Percentiles rank a stretch among this genome's conserved stretches.
These are phyloP conservation scores for Peromyscus polionotus DNA, from an alignment of 2,113 vertebrate genomes.

Conservation along the genomic window DNA sequence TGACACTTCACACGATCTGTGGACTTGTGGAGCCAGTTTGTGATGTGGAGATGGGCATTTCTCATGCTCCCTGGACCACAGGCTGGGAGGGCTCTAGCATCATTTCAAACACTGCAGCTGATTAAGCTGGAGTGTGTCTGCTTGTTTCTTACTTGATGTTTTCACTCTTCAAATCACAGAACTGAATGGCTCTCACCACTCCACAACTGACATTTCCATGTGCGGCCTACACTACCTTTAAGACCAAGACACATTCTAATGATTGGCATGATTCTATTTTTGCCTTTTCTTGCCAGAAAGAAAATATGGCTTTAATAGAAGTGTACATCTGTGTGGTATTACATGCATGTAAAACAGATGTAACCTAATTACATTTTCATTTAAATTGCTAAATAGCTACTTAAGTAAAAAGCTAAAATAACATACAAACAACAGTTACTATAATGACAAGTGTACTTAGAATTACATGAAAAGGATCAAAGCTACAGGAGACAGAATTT, in stretches of 20 bases:
- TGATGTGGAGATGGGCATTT: not conserved
- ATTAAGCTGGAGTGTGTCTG: not conserved
- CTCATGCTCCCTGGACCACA: not conserved
- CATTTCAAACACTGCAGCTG: constrained; percentile 23
- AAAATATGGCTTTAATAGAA: constrained; percentile 95
- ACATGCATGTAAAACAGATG: constrained; percentile 98
- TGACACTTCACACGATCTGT: not conserved
- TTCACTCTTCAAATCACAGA: constrained; percentile 72
- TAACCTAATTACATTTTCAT: constrained; percentile 98
- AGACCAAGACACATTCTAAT: constrained; percentile 74
- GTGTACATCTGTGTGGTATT: constrained; percentile 95
- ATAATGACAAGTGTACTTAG: constrained; percentile 97
- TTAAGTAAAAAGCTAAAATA: constrained; percentile 99
- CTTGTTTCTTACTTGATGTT: constrained; percentile 54
- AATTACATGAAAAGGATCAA: constrained; percentile 96
- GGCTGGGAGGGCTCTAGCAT: not conserved
- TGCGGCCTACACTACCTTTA: constrained; percentile 68
- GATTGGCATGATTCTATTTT: constrained; percentile 87
- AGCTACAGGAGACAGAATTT: constrained; percentile 93
- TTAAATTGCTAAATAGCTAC: constrained; percentile 99
- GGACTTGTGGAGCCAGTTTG: not conserved
- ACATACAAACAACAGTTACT: constrained; percentile 99
- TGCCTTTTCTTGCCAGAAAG: constrained; percentile 90
- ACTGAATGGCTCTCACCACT: constrained; percentile 76
- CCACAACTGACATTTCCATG: constrained; percentile 69